Conservation (phyloP, 2,113 vertebrate genomes). For the Sorex araneus region DNA sequence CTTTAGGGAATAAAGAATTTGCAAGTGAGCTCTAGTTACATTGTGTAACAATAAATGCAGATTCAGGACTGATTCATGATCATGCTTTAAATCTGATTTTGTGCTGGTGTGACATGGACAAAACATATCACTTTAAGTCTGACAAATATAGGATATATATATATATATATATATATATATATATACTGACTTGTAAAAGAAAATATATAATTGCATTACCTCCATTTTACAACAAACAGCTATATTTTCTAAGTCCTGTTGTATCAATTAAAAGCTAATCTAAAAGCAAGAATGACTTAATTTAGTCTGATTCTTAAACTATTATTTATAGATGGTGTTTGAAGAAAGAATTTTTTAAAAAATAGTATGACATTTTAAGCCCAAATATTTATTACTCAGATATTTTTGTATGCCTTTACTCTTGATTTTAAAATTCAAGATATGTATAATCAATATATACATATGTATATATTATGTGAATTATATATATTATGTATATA, state of each 20-base stretch:
- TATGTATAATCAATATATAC: neutral
- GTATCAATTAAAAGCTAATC: constrained; percentile 47
- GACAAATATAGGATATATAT: constrained; percentile 46
- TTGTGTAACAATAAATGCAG: constrained; percentile 71
- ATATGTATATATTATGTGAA: too few relatives aligned
- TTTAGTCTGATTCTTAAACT: constrained; percentile 31
- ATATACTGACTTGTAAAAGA: constrained; percentile 19
- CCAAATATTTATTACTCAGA: constrained; percentile 47
- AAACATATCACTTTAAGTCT: constrained; percentile 56
- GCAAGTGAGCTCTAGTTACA: constrained; percentile 56
- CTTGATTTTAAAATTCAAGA: constrained; percentile 54
- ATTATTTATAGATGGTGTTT: constrained; percentile 45
- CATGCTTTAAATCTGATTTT: constrained; percentile 69
- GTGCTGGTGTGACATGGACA: constrained; percentile 54
- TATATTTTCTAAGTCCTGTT: constrained; percentile 55
- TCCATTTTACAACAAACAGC: constrained; percentile 58
- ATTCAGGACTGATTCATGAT: constrained; percentile 74
- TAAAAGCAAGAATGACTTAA: constrained; percentile 73
- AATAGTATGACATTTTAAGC: constrained; percentile 34
- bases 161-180: neutral
- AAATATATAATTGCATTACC: constrained; percentile 49
- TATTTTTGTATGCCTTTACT: constrained; percentile 51
- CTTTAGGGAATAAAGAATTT: constrained; percentile 71
- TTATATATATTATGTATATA: too few relatives aligned
- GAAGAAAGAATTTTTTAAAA: constrained; percentile 36